These are phyloP conservation scores for Zosterops pallidus DNA, from an alignment of 2,113 vertebrate species.

Conservation along the genomic window DNA sequence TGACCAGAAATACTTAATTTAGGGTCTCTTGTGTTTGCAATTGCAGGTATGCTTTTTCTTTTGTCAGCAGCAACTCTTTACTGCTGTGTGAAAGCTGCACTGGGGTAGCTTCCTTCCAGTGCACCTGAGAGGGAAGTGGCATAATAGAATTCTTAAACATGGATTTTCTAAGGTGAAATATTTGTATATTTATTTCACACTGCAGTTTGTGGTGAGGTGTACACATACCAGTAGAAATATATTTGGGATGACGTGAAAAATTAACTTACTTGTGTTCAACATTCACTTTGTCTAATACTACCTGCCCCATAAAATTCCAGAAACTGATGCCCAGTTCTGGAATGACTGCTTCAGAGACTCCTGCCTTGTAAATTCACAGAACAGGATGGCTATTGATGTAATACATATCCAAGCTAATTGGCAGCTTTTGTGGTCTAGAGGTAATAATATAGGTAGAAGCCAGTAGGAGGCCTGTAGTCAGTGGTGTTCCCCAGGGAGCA, in stretches of 20 bases:
- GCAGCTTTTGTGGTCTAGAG: not conserved
- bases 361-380: not conserved
- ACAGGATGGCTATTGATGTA: not conserved
- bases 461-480: not conserved
- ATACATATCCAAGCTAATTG: not conserved
- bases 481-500: not conserved
- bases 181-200: not conserved
- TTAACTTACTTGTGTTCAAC: not conserved
- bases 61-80: not conserved
- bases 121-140: not conserved
- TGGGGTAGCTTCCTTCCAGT: not conserved
- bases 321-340: not conserved
- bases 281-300: not conserved
- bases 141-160: not conserved
- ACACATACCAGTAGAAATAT: not conserved
- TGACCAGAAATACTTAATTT: not conserved
- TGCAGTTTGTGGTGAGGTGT: not conserved
- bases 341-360: not conserved
- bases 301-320: not conserved
- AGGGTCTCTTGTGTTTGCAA: not conserved
- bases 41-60: not conserved
- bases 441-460: not conserved
- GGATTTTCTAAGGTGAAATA: not conserved
- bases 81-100: not conserved
- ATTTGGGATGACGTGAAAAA: not conserved